Conservation (phyloP, 2,113 vertebrate genomes). For the Vidua chalybeata region DNA sequence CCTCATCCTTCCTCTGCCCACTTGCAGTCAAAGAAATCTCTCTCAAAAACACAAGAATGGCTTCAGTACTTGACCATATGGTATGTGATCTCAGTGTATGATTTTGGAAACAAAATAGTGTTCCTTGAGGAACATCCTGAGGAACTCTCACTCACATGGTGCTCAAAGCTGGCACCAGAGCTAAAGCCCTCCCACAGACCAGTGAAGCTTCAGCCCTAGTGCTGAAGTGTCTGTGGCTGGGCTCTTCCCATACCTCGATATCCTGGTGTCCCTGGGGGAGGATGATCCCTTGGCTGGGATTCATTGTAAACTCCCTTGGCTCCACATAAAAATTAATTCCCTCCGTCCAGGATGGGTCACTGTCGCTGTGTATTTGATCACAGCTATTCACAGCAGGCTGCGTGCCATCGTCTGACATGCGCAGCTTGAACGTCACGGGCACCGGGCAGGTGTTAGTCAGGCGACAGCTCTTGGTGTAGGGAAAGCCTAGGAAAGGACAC, state of each 20-base stretch:
- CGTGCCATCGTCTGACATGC: slow-evolving; percentile 80
- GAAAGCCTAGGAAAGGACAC: slow-evolving; percentile 78
- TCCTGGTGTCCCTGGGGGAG: slow-evolving; percentile 55
- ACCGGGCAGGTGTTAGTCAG: slow-evolving; percentile 83
- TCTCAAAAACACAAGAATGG: neutral
- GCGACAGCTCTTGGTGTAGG: slow-evolving; percentile 55
- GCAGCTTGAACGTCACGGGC: slow-evolving; percentile 82
- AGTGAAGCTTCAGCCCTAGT: neutral
- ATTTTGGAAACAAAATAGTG: neutral
- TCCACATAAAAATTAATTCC: neutral
- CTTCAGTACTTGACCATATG: neutral
- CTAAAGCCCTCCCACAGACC: neutral
- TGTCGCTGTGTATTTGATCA: slow-evolving; percentile 24
- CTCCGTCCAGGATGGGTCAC: slow-evolving; percentile 40
- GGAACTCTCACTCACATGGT: neutral
- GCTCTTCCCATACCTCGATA: slow-evolving; percentile 76
- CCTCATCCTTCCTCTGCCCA: neutral
- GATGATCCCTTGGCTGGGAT: slow-evolving; percentile 72
- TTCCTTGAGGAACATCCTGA: neutral
- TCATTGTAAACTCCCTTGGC: slow-evolving; percentile 82
- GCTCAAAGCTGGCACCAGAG: neutral
- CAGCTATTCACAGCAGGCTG: slow-evolving; percentile 59
- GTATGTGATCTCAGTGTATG: neutral
- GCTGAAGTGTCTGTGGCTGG: rapidly evolving
- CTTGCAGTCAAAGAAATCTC: neutral